phyloP scores from a whole-genome alignment of 2,888 invertebrate genomes.

The Acanthosepion esculentum region DNA sequence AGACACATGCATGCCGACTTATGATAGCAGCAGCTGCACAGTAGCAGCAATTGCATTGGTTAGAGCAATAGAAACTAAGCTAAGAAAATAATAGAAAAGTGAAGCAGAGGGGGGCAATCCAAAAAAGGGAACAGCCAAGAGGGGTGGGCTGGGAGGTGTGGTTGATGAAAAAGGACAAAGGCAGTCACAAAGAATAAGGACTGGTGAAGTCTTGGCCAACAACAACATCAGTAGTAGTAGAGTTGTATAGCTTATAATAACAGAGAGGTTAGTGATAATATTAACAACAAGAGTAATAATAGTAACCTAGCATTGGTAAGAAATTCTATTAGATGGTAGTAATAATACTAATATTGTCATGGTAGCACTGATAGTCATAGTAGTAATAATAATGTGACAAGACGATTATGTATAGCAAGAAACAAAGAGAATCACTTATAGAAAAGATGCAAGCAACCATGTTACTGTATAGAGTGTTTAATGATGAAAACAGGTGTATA shows the following conservation, averaged over 20 bases:
- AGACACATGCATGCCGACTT: not conserved
- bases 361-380: not conserved
- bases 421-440: not conserved
- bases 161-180: not conserved
- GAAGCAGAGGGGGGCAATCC: not conserved
- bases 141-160: not conserved
- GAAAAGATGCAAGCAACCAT: not conserved
- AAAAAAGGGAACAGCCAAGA: slow-evolving; percentile 21
- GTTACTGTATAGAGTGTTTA: not conserved
- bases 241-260: too few relatives aligned
- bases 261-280: too few relatives aligned
- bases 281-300: too few relatives aligned
- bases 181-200: not conserved
- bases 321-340: not conserved
- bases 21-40: not conserved
- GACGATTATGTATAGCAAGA: not conserved
- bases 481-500: not conserved
- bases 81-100: not conserved
- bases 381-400: not conserved
- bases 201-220: not conserved
- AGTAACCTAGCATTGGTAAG: not conserved
- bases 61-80: not conserved
- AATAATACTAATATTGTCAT: slow-evolving; percentile 8
- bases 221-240: not conserved
- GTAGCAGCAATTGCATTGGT: not conserved